Percentiles rank a stretch among this genome's conserved stretches.
Conservation (phyloP, 2,113 vertebrate genomes). For the Calidris pygmaea region DNA sequence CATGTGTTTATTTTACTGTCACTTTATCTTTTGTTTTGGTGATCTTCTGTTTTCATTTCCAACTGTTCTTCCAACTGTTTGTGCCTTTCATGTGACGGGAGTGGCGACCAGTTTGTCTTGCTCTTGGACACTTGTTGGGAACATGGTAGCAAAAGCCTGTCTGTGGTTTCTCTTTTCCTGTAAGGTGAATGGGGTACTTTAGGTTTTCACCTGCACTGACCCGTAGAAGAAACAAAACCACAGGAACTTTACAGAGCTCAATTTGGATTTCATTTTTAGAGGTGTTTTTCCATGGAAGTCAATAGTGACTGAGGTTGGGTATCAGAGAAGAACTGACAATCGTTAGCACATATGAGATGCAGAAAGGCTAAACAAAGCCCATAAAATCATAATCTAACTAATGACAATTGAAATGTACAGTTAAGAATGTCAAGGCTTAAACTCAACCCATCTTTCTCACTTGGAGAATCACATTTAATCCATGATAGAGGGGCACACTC, state of each 20-base stretch:
- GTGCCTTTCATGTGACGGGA: constrained; percentile 31
- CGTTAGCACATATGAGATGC: neutral
- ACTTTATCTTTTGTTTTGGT: constrained; percentile 58
- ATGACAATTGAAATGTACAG: neutral
- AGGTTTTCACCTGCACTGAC: neutral
- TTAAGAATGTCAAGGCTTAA: neutral
- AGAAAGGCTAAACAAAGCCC: neutral
- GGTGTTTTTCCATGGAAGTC: neutral
- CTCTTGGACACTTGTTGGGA: neutral
- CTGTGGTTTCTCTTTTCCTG: constrained; percentile 54
- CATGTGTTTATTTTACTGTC: constrained; percentile 67
- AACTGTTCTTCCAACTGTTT: constrained; percentile 6
- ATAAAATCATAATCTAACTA: neutral
- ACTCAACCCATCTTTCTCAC: neutral
- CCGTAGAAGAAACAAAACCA: neutral
- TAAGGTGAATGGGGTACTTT: neutral
- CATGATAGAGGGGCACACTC: neutral
- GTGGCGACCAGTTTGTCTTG: constrained; percentile 17
- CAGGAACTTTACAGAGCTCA: neutral
- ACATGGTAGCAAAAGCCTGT: constrained; percentile 27
- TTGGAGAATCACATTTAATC: neutral
- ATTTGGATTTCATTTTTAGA: neutral
- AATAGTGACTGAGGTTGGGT: neutral
- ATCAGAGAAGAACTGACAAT: neutral
- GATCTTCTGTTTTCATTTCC: constrained; percentile 59